Evolutionary conservation across 2,797 vertebrate genomes (phyloP), one percentile per base, ranked within the genome.

Genomic region (Crocodylus rhombifer): DNA sequence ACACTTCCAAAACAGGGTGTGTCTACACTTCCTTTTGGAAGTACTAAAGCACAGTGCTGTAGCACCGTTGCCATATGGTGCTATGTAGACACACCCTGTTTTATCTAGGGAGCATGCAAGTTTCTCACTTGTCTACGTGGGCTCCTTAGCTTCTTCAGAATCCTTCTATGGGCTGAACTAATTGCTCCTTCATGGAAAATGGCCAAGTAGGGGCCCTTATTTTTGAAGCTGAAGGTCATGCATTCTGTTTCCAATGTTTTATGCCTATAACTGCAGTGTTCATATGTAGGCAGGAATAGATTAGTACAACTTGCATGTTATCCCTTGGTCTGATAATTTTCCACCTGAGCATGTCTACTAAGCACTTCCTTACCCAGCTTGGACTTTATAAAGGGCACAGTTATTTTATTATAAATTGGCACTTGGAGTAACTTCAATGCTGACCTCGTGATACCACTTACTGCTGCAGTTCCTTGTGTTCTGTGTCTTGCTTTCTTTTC

Each of bases 401-500:
- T 67, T 18, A 6, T 95, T 90, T 87, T 5, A 23, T 77, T 76
- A 91, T 56, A 89, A 93, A 56, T 25, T 88, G 87, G 60, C 30
- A 33, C 57, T 56, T 64, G n/a, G 15, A 91, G n/a, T 55, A 91
- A 61, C 36, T 91, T 89, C 74, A 91, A 56, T 81, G 67, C 77
- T 84, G 79, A 20, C 36, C 87, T 91, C 84, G 61, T 82, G 74
- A 61, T 86, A 15, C 36, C 25, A 13, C 51, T 80, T 78, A 20
- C 28, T 58, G 57, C 81, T 84, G 11, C 18, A 76, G 33, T 67
- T 86, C 83, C 62, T 73, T 51, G 69, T 93, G 74, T 15, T 93
- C 80, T 94, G 88, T 77, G 73, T 91, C 84, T 86, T 69, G 14
- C 61, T 95, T 87, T 57, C 64, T 91, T 94, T 95, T 84, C 77